Percentiles rank a stretch among this genome's conserved stretches.
phyloP scores from a whole-genome alignment of 1,140 invertebrate species.

The Zaprionus nigranus region DNA sequence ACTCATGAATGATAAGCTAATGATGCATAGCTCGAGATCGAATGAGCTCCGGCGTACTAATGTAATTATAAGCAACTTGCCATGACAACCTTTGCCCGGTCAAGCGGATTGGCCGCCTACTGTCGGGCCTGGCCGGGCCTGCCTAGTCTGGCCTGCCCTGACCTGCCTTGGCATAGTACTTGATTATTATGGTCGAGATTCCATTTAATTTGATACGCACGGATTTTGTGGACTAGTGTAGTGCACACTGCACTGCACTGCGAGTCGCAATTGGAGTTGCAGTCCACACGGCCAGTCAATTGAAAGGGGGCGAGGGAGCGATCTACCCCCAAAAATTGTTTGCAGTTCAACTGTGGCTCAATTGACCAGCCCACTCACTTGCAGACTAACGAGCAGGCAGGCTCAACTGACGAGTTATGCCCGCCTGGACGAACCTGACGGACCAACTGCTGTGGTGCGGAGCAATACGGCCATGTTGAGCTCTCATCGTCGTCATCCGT shows the following conservation, averaged over 20 bases:
- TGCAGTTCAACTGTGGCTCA: conserved; percentile 78
- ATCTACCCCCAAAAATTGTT: conserved; percentile 63
- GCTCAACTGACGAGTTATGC: conserved; percentile 44
- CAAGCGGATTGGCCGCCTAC: not conserved
- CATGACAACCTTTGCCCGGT: conserved; percentile 36
- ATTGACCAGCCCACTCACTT: conserved; percentile 64
- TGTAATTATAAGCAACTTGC: conserved; percentile 77
- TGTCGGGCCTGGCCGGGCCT: too few species aligned
- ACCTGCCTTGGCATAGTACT: conserved; percentile 20
- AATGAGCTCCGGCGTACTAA: conserved; percentile 59
- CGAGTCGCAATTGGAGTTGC: conserved; percentile 5
- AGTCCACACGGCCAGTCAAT: conserved; percentile 7
- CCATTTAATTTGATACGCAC: conserved; percentile 80
- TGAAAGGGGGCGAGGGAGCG: not conserved
- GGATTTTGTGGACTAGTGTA: conserved; percentile 62
- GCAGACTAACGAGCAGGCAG: conserved; percentile 42
- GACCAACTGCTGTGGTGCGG: conserved; percentile 12
- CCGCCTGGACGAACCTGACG: not conserved
- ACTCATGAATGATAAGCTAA: conserved; percentile 68
- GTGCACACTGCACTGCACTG: conserved; percentile 12
- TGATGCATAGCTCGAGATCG: conserved; percentile 65
- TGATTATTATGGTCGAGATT: conserved; percentile 74
- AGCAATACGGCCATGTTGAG: conserved; percentile 40
- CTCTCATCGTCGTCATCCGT: conserved; percentile 52
- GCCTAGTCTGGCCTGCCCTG: too few species aligned